These are phyloP conservation scores for Lordiphosa clarofinis DNA, from an alignment of 1,140 invertebrate genomes.

Conservation along the genomic window DNA sequence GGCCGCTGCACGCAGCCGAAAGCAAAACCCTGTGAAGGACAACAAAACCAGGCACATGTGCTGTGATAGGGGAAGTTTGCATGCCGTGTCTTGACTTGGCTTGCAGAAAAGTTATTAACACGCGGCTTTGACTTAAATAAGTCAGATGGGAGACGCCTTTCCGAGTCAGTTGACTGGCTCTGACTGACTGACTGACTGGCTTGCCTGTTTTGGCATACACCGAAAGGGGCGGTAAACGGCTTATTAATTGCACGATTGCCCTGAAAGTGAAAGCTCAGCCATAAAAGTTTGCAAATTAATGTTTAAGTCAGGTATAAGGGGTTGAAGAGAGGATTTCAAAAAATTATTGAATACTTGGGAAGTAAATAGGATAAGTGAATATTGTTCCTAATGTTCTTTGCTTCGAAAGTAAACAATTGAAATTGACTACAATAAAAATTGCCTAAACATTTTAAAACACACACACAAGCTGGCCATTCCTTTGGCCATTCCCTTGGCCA, in stretches of 20 bases:
- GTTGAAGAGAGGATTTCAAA: neutral
- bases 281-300: constrained; percentile 21
- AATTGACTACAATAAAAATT: too few relatives aligned
- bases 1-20: constrained; percentile 50
- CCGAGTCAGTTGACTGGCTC: constrained; percentile 2
- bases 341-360: too few relatives aligned
- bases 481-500: constrained; percentile 12
- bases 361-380: too few relatives aligned
- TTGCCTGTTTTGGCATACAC: neutral
- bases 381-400: too few relatives aligned
- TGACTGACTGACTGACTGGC: constrained; percentile 35
- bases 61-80: constrained; percentile 27
- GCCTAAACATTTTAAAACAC: too few relatives aligned
- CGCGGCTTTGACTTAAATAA: constrained; percentile 62
- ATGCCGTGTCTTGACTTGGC: constrained; percentile 28
- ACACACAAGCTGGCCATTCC: constrained; percentile 14
- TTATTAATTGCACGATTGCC: constrained; percentile 32
- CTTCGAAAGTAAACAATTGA: too few relatives aligned
- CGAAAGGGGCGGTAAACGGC: neutral
- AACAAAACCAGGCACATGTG: constrained; percentile 25
- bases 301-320: neutral
- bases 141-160: constrained; percentile 51
- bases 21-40: constrained; percentile 51
- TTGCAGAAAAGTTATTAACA: constrained; percentile 61
- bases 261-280: constrained; percentile 34